Evolutionary conservation across 2,888 invertebrate genomes (phyloP).

Genomic region (Papilio gigon): DNA sequence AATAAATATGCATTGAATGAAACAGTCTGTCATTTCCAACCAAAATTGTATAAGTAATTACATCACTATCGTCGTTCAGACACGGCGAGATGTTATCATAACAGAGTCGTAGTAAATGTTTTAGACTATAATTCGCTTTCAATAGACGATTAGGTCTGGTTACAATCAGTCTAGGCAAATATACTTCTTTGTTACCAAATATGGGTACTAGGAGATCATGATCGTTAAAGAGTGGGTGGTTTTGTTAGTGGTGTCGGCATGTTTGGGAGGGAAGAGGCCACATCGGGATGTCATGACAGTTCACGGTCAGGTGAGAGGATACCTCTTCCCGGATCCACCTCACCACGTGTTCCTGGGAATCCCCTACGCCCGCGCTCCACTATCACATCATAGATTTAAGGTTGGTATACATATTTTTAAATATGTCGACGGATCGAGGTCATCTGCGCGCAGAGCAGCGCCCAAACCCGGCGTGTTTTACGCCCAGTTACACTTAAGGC

Average conservation of each 20-base stretch:
- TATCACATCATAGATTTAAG: conserved; percentile 64
- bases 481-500: too few species aligned
- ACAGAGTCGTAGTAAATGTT: conserved; percentile 32
- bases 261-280: conserved; percentile 44
- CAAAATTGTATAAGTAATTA: conserved; percentile 24
- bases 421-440: too few species aligned
- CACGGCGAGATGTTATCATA: conserved; percentile 46
- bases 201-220: conserved; percentile 28
- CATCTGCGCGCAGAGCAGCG: too few species aligned
- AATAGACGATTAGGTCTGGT: conserved; percentile 29
- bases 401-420: too few species aligned
- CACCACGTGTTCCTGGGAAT: conserved; percentile 73
- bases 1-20: conserved; percentile 29
- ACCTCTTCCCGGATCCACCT: conserved; percentile 58
- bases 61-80: conserved; percentile 43
- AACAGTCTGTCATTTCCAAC: conserved; percentile 35
- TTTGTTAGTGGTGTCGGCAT: conserved; percentile 42
- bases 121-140: conserved; percentile 20
- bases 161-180: conserved; percentile 29
- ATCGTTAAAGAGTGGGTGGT: conserved; percentile 36
- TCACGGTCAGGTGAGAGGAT: conserved; percentile 70
- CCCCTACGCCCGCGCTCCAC: conserved; percentile 69
- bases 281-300: conserved; percentile 63
- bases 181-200: conserved; percentile 4
- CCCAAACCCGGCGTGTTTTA: too few species aligned